phyloP scores from a whole-genome alignment of 2,797 vertebrate species.

The Crax fasciolata region DNA sequence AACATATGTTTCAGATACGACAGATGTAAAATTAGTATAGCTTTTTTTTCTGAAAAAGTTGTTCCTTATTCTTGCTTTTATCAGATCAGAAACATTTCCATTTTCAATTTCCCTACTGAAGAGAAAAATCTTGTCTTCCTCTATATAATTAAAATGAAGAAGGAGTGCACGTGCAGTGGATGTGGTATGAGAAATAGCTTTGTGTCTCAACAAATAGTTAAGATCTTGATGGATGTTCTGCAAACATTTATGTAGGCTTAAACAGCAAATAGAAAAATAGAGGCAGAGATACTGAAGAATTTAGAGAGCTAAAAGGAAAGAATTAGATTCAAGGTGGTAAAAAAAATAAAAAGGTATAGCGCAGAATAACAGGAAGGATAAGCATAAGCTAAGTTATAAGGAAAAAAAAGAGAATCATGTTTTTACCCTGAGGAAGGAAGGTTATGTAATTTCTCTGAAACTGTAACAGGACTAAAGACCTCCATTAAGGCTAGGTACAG shows the following conservation, averaged over 20 bases:
- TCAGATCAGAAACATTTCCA: background rate
- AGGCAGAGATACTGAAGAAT: background rate
- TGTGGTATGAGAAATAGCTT: background rate
- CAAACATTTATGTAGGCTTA: background rate
- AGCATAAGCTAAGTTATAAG: accelerated
- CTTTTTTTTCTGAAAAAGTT: background rate
- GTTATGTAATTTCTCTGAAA: background rate
- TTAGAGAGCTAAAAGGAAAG: background rate
- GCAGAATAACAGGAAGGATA: background rate
- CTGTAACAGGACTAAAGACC: background rate
- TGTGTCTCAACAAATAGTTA: background rate
- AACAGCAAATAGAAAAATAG: background rate
- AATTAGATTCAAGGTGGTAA: background rate
- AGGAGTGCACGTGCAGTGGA: background rate
- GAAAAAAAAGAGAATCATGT: background rate
- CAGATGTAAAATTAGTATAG: background rate
- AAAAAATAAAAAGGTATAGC: background rate
- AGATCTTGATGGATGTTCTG: background rate
- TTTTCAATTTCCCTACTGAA: background rate
- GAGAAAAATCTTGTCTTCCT: background rate
- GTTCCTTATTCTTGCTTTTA: background rate
- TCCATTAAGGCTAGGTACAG: background rate
- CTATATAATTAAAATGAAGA: background rate
- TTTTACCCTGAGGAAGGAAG: background rate
- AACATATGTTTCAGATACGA: background rate